Evolutionary conservation across 1,140 invertebrate species (phyloP).

Genomic region (Drosophila simulans): DNA sequence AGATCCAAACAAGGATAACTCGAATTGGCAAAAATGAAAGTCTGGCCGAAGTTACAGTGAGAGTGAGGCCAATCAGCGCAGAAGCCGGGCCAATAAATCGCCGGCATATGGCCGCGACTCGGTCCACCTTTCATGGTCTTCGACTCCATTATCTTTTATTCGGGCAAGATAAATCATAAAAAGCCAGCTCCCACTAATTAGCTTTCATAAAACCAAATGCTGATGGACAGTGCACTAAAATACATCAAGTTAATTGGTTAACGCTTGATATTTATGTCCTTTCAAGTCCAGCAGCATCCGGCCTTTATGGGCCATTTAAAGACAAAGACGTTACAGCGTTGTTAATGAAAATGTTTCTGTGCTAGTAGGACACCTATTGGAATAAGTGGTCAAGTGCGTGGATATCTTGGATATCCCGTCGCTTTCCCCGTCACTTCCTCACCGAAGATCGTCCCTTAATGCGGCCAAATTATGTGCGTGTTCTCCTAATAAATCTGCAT

Average conservation of each 20-base stretch:
- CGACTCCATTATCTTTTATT: conserved; percentile 69
- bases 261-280: conserved; percentile 70
- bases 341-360: conserved; percentile 69
- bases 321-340: conserved; percentile 60
- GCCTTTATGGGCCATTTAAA: conserved; percentile 70
- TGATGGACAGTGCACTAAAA: conserved; percentile 16
- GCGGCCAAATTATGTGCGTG: too few relatives aligned
- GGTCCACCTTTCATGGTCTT: conserved; percentile 52
- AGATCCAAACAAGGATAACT: conserved; percentile 5
- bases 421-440: conserved; percentile 10
- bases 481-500: too few relatives aligned
- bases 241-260: conserved; percentile 67
- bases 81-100: conserved; percentile 37
- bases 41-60: conserved; percentile 15
- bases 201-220: conserved; percentile 59
- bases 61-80: conserved; percentile 50
- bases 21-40: neutral
- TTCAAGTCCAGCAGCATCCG: conserved; percentile 4
- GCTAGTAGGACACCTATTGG: conserved; percentile 40
- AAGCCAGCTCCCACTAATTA: conserved; percentile 55
- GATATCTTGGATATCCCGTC: neutral
- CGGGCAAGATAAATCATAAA: conserved; percentile 72
- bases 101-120: conserved; percentile 45
- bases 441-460: conserved; percentile 44
- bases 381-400: conserved; percentile 46